Conservation (phyloP, 2,797 vertebrate genomes). For the Onychomys arenicola region DNA sequence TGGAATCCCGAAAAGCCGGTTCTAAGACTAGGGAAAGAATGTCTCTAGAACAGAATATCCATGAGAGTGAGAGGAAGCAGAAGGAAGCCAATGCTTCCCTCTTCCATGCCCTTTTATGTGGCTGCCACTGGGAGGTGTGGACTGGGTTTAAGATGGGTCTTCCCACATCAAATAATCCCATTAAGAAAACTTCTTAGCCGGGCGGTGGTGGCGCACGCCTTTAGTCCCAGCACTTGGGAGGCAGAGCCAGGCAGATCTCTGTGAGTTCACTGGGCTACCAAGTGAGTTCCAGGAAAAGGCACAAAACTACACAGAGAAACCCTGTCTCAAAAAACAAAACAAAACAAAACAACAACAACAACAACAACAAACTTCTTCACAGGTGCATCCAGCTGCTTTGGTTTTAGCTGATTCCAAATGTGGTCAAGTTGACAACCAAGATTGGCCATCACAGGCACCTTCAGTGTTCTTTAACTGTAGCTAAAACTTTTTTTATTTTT, state of each 20-base stretch:
- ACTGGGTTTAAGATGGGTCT: neutral
- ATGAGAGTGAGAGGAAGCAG: neutral
- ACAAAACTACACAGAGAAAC: no score
- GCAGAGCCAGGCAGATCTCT: no score
- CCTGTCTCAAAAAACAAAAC: no score
- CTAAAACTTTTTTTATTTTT: neutral
- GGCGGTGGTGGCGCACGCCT: no score
- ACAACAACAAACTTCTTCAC: neutral
- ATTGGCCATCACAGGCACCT: neutral
- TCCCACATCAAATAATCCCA: neutral
- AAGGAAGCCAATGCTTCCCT: neutral
- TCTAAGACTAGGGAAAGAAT: neutral
- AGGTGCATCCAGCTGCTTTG: neutral
- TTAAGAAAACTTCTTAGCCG: neutral
- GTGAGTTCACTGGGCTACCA: no score
- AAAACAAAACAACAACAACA: no score
- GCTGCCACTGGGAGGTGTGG: neutral
- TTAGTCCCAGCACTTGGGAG: no score
- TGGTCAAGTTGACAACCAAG: neutral
- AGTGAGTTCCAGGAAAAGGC: no score
- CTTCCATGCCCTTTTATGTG: accelerated
- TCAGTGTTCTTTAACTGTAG: neutral
- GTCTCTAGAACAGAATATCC: neutral
- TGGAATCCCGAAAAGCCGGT: neutral
- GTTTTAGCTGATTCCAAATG: neutral